Evolutionary conservation across 2,888 invertebrate species (phyloP).

Genomic region (Cheilosia vulpina): DNA sequence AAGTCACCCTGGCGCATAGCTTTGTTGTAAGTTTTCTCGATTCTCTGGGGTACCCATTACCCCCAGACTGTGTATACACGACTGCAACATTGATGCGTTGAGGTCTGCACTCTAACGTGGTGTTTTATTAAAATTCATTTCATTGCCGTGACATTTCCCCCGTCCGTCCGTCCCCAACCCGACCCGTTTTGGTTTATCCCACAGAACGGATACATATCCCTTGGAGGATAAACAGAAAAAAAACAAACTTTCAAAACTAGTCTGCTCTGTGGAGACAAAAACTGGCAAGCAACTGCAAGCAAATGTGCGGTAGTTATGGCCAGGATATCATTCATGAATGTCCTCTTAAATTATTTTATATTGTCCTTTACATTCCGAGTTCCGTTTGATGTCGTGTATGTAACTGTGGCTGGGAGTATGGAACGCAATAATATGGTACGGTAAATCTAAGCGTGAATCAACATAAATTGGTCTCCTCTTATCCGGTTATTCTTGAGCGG

Average conservation of each 20-base stretch:
- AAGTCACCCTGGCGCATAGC: slow-evolving; percentile 55
- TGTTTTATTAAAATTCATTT: slow-evolving; percentile 74
- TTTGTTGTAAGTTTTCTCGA: slow-evolving; percentile 48
- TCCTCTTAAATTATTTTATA: slow-evolving; percentile 75
- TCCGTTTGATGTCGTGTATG: slow-evolving; percentile 11
- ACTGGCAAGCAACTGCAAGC: slow-evolving; percentile 12
- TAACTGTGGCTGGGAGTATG: slow-evolving; percentile 17
- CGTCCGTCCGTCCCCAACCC: background rate
- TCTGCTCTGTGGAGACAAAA: slow-evolving; percentile 35
- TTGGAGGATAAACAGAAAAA: background rate
- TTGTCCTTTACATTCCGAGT: slow-evolving; percentile 57
- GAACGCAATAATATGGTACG: slow-evolving; percentile 69
- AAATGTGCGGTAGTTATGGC: slow-evolving; percentile 59
- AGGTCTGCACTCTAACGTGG: slow-evolving; percentile 33
- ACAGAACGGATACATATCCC: slow-evolving; percentile 32
- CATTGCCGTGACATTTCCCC: slow-evolving; percentile 53
- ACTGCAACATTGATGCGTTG: slow-evolving; percentile 69
- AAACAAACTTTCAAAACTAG: background rate
- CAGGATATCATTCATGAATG: slow-evolving; percentile 72
- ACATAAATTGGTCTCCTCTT: slow-evolving; percentile 72
- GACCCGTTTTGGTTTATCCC: slow-evolving; percentile 15
- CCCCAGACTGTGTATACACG: background rate
- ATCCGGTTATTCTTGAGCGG: slow-evolving; percentile 47
- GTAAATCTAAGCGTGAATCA: slow-evolving; percentile 71
- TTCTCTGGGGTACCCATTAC: background rate